Percentiles rank a stretch among this genome's conserved stretches.
phyloP scores from a whole-genome alignment of 1,140 invertebrate genomes.

The Heliconius hermathena region DNA sequence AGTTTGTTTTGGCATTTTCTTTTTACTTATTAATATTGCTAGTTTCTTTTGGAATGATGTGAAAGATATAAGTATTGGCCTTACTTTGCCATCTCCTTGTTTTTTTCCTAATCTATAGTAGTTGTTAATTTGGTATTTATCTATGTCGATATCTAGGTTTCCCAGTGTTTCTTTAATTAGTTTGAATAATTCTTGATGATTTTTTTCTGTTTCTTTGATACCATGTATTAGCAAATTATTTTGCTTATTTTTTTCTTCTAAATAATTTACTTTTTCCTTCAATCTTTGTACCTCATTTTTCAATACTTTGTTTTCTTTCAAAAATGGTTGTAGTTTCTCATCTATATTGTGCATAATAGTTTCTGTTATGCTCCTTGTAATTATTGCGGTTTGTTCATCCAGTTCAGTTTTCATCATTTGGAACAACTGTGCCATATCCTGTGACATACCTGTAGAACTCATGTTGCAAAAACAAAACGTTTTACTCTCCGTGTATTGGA shows the following conservation, averaged over 20 bases:
- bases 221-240: constrained; percentile 27
- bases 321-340: constrained; percentile 23
- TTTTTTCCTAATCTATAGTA: constrained; percentile 15
- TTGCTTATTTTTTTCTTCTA: constrained; percentile 22
- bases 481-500: too few relatives aligned
- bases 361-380: constrained; percentile 10
- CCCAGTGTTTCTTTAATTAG: constrained; percentile 20
- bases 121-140: not conserved
- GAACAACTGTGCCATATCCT: too few relatives aligned
- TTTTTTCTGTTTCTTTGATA: constrained; percentile 28
- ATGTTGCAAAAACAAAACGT: too few relatives aligned
- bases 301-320: constrained; percentile 22
- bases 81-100: constrained; percentile 14
- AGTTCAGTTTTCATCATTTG: not conserved
- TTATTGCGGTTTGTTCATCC: constrained; percentile 11
- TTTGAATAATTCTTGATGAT: constrained; percentile 22
- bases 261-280: constrained; percentile 24
- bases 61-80: not conserved
- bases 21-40: too few relatives aligned
- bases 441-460: constrained; percentile 5
- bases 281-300: constrained; percentile 23
- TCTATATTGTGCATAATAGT: constrained; percentile 22
- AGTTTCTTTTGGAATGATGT: too few relatives aligned
- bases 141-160: constrained; percentile 14
- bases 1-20: too few relatives aligned